These are phyloP conservation scores for Nebria ingens DNA, from an alignment of 1,140 invertebrate genomes.

Conservation along the genomic window DNA sequence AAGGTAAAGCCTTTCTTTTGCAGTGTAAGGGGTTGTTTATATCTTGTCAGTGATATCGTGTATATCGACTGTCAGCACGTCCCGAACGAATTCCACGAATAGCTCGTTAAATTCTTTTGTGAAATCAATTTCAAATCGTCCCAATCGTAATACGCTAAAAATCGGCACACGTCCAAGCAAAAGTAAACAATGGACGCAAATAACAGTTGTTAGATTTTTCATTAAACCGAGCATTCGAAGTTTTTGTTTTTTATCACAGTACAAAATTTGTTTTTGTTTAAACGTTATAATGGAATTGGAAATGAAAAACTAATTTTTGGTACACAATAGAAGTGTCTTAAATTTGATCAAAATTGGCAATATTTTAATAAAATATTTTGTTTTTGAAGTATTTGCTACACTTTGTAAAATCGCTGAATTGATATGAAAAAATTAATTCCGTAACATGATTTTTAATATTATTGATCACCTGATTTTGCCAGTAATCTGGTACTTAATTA, in stretches of 20 bases:
- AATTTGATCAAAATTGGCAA: too few species aligned
- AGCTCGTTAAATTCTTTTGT: conserved; percentile 2
- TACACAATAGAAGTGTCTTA: too few species aligned
- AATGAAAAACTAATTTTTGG: background rate
- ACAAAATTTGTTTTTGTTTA: background rate
- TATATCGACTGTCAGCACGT: background rate
- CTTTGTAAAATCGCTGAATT: too few species aligned
- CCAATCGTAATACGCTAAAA: background rate
- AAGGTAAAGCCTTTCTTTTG: too few species aligned
- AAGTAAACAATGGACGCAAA: background rate
- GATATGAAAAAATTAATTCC: too few species aligned
- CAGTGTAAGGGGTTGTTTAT: too few species aligned
- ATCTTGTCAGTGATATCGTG: too few species aligned
- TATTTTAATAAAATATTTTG: too few species aligned
- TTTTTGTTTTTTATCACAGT: background rate
- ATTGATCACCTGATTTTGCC: too few species aligned
- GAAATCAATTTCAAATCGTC: conserved; percentile 6
- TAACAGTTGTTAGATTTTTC: background rate
- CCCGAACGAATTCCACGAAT: background rate
- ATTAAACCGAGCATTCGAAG: background rate
- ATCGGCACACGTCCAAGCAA: background rate
- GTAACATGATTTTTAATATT: too few species aligned
- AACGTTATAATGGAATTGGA: background rate
- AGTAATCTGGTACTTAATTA: too few species aligned
- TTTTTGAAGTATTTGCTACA: too few species aligned